Percentiles rank a stretch among this genome's conserved stretches.
phyloP scores from a whole-genome alignment of 2,888 invertebrate genomes.

The Orthosia incerta region DNA sequence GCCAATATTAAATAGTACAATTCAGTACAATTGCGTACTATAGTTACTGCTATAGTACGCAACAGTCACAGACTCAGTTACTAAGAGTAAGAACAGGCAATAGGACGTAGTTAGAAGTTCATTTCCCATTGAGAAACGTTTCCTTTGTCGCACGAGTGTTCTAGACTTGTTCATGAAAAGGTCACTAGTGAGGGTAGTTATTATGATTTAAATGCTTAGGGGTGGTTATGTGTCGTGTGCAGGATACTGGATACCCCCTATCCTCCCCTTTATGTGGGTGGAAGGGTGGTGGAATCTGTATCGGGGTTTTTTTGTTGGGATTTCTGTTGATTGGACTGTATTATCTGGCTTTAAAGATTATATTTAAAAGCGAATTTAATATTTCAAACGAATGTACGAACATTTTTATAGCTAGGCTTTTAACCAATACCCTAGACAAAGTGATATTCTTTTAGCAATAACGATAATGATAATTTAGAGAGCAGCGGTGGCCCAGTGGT shows the following conservation, averaged over 20 bases:
- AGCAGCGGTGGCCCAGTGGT: too few species aligned
- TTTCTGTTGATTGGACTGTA: background rate
- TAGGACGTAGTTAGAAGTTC: slow-evolving; percentile 46
- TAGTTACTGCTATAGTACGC: too few species aligned
- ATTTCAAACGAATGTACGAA: too few species aligned
- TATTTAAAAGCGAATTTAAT: too few species aligned
- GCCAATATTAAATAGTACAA: too few species aligned
- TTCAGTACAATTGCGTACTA: background rate
- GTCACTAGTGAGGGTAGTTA: slow-evolving; percentile 43
- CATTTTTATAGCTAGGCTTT: too few species aligned
- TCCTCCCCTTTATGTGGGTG: slow-evolving; percentile 3
- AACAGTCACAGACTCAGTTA: background rate
- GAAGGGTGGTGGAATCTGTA: slow-evolving; percentile 4
- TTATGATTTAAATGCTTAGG: slow-evolving; percentile 46
- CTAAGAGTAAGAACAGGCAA: slow-evolving; percentile 10
- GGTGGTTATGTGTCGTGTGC: slow-evolving; percentile 19
- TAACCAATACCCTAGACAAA: too few species aligned
- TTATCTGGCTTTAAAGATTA: background rate
- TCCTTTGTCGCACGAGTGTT: slow-evolving; percentile 54
- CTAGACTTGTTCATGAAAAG: slow-evolving; percentile 47
- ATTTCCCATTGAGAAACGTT: slow-evolving; percentile 52
- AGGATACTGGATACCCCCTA: background rate
- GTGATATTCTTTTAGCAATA: too few species aligned
- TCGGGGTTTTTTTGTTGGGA: background rate
- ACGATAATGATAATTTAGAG: too few species aligned